Conservation (phyloP, 2,113 vertebrate genomes). For the Sylvia atricapilla region DNA sequence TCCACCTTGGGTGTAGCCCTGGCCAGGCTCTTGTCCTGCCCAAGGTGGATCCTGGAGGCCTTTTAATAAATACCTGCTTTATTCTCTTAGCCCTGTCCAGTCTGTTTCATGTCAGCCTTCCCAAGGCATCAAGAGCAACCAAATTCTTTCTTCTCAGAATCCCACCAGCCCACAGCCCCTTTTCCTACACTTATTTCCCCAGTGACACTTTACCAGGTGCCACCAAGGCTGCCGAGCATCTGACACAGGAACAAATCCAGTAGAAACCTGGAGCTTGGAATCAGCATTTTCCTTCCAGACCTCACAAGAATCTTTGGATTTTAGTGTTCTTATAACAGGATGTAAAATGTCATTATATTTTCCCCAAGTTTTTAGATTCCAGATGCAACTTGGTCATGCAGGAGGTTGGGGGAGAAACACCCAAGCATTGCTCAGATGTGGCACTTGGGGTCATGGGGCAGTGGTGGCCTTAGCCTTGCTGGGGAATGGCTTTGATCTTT, state of each 20-base stretch:
- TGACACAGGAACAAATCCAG: not conserved
- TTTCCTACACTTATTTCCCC: fast-evolving
- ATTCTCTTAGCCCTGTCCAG: too few relatives aligned
- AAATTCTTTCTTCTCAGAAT: fast-evolving
- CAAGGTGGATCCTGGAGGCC: too few relatives aligned
- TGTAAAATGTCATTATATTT: not conserved
- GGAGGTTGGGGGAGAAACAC: not conserved
- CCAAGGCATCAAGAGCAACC: not conserved
- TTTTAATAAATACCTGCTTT: too few relatives aligned
- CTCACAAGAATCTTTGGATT: not conserved
- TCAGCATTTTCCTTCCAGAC: not conserved
- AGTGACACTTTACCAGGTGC: fast-evolving
- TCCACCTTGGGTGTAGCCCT: too few relatives aligned
- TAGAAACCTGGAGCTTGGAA: fast-evolving
- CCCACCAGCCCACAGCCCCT: not conserved
- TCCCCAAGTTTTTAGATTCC: not conserved
- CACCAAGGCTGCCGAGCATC: not conserved
- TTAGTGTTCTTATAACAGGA: not conserved
- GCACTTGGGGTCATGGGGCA: not conserved
- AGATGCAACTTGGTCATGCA: not conserved
- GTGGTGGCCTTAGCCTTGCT: not conserved
- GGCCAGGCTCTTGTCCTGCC: too few relatives aligned
- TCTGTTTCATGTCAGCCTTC: too few relatives aligned
- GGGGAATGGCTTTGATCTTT: not conserved
- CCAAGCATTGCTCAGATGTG: not conserved